Evolutionary conservation across 1,140 invertebrate genomes (phyloP), one percentile per base, ranked within the genome.

Genomic region (Bombyx mandarina): DNA sequence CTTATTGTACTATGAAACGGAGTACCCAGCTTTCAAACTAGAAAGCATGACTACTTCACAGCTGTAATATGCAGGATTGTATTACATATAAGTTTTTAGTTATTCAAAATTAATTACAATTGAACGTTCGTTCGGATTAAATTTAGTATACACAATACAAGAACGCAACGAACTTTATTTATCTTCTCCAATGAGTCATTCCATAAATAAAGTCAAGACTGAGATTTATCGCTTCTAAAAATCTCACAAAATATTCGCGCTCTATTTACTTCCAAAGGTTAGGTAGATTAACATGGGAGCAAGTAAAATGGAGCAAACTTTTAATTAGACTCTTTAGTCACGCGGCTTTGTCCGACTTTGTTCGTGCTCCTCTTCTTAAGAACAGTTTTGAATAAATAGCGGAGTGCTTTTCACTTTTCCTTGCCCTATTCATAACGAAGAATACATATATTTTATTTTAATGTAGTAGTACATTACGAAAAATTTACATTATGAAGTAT

Each of bases 271-370:
- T 35, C 26, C 26, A 35, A 35, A 35, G 26, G 26, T 35, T 44
- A 47, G 48, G 46, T 51, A 58, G 48, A 47, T 48, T 58, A 60
- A 54, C 48, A 35, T 57, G 54, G 22, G 46, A 51, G 50, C 49
- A 58, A 57, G 47, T 43, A 48, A 44, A 58, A 45, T 45, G 54
- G 48, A 55, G 54, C 26, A 50, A 67, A 67, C 59, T 65, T 70
- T 67, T 66, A 68, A 71, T 71, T 69, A 58, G 57, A 59, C 55
- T 66, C 62, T 66, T 69, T 60, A 65, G 52, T 62, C 56, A 57
- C 57, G 51, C 58, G 47, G 52, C 58, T 60, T 61, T 65, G 54
- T 58, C 57, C 54, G 50, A 55, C 57, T 61, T 54, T 51, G 45
- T 22, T 45, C 43, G 52, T 57, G 9, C 56, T 52, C 57, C 50